These are phyloP conservation scores for Sylvia borin DNA, from an alignment of 2,797 vertebrate genomes.

Conservation along the genomic window DNA sequence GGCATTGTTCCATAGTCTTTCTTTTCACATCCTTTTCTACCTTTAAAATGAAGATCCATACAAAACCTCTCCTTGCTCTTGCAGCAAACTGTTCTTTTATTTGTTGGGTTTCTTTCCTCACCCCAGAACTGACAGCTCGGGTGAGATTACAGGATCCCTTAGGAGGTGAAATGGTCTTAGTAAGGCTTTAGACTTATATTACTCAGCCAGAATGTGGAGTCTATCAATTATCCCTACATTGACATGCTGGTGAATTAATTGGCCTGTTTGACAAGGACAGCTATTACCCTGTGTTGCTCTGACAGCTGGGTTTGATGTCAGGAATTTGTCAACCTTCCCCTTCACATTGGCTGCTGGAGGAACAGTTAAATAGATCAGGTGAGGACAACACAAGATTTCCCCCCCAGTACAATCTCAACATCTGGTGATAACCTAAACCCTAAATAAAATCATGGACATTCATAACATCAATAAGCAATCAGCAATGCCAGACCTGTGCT, in stretches of 20 bases:
- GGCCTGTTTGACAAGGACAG: constrained; percentile 78
- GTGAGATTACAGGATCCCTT: constrained; percentile 16
- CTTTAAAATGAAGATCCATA: background rate
- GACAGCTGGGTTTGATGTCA: constrained; percentile 81
- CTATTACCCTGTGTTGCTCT: constrained; percentile 78
- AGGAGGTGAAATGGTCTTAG: constrained; percentile 57
- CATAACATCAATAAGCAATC: constrained; percentile 26
- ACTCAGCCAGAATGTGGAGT: constrained; percentile 79
- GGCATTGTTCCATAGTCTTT: background rate
- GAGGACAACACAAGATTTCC: background rate
- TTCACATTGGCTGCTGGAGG: constrained; percentile 58
- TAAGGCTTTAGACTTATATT: constrained; percentile 72
- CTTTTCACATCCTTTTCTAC: background rate
- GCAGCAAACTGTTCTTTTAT: background rate
- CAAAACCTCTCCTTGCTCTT: background rate
- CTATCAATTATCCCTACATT: constrained; percentile 81
- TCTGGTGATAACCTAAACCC: constrained; percentile 13
- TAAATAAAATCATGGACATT: constrained; percentile 35
- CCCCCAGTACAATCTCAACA: background rate
- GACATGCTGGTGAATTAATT: constrained; percentile 79
- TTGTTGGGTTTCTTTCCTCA: background rate
- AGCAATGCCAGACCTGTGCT: background rate
- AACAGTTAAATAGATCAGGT: constrained; percentile 53
- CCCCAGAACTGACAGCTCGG: background rate
- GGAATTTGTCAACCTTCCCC: constrained; percentile 84